Base-by-base conservation (phyloP, 2,113 vertebrate genomes). In the Petromus typicus region DNA sequence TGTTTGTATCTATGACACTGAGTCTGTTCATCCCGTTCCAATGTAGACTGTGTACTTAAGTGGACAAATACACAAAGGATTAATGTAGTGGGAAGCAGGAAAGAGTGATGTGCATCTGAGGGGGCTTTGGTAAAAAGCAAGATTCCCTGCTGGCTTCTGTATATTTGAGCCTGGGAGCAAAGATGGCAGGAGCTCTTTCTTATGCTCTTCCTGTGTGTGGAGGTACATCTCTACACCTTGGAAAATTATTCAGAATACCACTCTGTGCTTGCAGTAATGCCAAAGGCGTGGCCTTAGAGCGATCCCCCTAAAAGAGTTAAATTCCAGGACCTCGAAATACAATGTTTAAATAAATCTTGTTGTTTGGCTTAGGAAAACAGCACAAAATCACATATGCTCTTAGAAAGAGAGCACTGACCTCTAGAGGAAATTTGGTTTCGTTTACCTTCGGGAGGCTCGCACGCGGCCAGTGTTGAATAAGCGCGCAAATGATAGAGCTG, bases 391-490 rank as follows among this genome's bases (percentile, higher is more conserved):
- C 4, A 45, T 17, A 82, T 3, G 2, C 7, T 75, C 9, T 89
- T 82, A 85, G 66, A 93, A 89, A 87, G 76, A 76, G 59, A 91
- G 43, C 51, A 94, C 63, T 13, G 45, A 8, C 30, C 4, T 81
- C 14, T 83, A 82, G 54, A 87, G 71, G 45, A 17, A 71, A 37
- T 54, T 32, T 61, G 51, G 51, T n/a, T 37, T 79, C 17, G 2
- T 76, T 63, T 86, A 63, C 25, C 76, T 92, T 96, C 56, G 43
- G 51, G 69, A 94, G 17, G 40, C 13, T 45, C 37, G 43, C 32
- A 23, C 13, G 8, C 14, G 84, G 48, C 45, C n/a, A 40, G 12
- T 63, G 40, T 20, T 34, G 83, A 43, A 40, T 12, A 81, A 56
- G 34, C 3, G 48, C 18, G 45, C 86, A 18, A 59, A 73, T 22